phyloP scores from a whole-genome alignment of 1,140 invertebrate genomes.

The Euschistus heros region DNA sequence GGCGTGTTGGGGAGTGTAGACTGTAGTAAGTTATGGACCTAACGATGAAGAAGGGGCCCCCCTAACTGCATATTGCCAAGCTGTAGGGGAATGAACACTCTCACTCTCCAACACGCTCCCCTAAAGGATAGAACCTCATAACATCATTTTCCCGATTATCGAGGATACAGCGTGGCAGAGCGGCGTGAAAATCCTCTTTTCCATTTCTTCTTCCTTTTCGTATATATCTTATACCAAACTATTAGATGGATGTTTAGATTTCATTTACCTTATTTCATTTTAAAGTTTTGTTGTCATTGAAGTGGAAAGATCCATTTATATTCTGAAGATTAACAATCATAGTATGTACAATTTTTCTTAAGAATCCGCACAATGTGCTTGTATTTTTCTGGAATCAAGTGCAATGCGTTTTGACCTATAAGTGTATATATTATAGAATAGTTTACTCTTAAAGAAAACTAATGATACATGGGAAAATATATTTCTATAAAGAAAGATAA shows the following conservation, averaged over 20 bases:
- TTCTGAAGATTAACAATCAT: no score
- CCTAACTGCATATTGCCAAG: conserved; percentile 2
- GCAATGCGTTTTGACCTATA: not conserved
- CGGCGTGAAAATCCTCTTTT: not conserved
- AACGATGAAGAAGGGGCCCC: not conserved
- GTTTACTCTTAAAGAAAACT: not conserved
- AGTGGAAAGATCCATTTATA: no score
- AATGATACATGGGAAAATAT: not conserved
- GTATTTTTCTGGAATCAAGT: not conserved
- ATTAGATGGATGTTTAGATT: no score
- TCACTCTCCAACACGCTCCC: not conserved
- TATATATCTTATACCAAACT: no score
- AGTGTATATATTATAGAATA: not conserved
- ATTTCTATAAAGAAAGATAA: not conserved
- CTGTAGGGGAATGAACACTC: not conserved
- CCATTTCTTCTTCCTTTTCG: not conserved
- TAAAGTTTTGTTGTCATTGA: no score
- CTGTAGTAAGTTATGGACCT: not conserved
- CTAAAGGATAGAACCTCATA: not conserved
- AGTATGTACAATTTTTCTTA: no score
- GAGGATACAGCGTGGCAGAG: not conserved
- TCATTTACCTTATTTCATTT: no score
- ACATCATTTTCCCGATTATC: not conserved
- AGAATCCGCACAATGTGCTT: no score
- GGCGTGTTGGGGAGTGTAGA: no score